Base-by-base conservation (phyloP, 2,113 vertebrate genomes). In the Cricetomys ansorgei region DNA sequence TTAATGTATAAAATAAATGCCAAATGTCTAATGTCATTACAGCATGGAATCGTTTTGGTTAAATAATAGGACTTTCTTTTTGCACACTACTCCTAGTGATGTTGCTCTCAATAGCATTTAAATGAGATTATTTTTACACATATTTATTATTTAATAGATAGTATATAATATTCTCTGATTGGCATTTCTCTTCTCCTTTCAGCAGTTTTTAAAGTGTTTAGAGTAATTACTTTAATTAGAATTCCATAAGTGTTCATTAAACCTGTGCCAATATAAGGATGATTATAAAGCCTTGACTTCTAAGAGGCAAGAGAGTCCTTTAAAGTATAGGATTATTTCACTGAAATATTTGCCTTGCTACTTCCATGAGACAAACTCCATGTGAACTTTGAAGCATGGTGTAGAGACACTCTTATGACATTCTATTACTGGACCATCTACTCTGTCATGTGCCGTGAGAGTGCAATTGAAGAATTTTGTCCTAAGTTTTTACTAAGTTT, bases 131-230 rank as follows among this genome's bases (percentile, higher is more conserved):
- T 72, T 88, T 59, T 92, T 75, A 50, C 62, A 77, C 79, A 77
- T 83, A 29, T 83, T 93, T 70, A 17, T 15, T 70, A 21, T 83
- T 92, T 93, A 96, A 86, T 83, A 43, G n/a, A 67, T 92, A 48
- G 72, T 83, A 79, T 15, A 65, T 81, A 19, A 11, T 67, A 50
- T 17, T 91, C 40, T 92, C 1, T 94, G 77, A 67, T 96, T 95
- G 87, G 29, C 75, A 75, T 84, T 48, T 45, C 50, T 96, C 48
- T 57, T 95, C 95, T 95, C 43, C 15, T 94, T 94, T 75, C n/a
- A 88, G 59, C 31, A 67, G 37, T 95, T 96, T 91, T 55, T 81
- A 95, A 90, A 97, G 65, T 62, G 45, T 90, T 11, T 88, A 13
- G 37, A 59, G 34, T 81, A 3, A 3, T 91, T 91, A 62, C 81